phyloP scores from a whole-genome alignment of 2,888 invertebrate species.

The Brachyptera risi region DNA sequence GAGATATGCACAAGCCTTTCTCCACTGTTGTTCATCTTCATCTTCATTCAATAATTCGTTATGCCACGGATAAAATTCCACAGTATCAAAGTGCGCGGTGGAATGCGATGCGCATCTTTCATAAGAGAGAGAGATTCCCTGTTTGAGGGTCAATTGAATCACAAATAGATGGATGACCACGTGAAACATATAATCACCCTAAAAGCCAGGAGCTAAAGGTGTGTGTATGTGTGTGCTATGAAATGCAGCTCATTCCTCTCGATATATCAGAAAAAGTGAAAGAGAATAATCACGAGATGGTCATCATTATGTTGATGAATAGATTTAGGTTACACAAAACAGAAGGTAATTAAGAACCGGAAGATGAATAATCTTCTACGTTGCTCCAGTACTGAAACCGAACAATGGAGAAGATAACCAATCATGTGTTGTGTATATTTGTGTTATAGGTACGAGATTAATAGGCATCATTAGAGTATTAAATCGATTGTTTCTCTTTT shows the following conservation, averaged over 20 bases:
- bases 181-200: not conserved
- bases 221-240: too few relatives aligned
- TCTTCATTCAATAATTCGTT: not conserved
- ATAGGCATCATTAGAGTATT: not conserved
- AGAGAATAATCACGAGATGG: not conserved
- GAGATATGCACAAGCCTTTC: not conserved
- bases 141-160: conserved; percentile 8
- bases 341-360: not conserved
- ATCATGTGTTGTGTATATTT: not conserved
- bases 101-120: not conserved
- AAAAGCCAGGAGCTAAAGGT: not conserved
- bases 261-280: not conserved
- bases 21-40: not conserved
- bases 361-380: too few relatives aligned
- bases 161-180: not conserved
- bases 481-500: not conserved
- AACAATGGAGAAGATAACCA: not conserved
- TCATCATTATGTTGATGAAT: too few relatives aligned
- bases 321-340: not conserved
- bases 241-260: too few relatives aligned
- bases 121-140: not conserved
- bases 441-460: not conserved
- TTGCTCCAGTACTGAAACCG: too few relatives aligned
- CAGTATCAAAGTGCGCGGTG: not conserved
- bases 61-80: not conserved